phyloP scores from a whole-genome alignment of 2,888 invertebrate species.

The Aspidiotus destructor region DNA sequence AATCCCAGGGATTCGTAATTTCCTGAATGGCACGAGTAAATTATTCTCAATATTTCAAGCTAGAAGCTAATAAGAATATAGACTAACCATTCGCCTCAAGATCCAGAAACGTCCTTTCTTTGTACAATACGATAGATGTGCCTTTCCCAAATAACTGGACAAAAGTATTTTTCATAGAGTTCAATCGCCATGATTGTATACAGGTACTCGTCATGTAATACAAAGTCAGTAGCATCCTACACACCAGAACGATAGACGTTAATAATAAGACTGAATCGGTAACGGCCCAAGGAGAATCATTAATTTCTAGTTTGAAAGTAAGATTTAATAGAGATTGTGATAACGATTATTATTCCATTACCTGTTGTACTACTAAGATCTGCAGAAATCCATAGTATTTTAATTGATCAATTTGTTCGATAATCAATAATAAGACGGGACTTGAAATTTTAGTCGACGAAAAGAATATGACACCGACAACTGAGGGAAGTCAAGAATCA shows the following conservation, averaged over 20 bases:
- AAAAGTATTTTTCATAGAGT: constrained; percentile 58
- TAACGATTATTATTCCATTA: background rate
- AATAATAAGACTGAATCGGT: too few relatives aligned
- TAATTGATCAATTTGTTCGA: too few relatives aligned
- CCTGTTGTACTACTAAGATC: too few relatives aligned
- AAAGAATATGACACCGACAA: too few relatives aligned
- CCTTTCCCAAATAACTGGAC: constrained; percentile 40
- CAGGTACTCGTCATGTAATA: constrained; percentile 76
- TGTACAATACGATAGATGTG: constrained; percentile 40
- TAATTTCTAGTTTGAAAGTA: too few relatives aligned
- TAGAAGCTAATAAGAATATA: background rate
- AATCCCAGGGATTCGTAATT: constrained; percentile 7
- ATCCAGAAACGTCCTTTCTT: constrained; percentile 36
- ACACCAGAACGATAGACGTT: background rate
- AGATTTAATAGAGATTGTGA: background rate
- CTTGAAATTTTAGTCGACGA: too few relatives aligned
- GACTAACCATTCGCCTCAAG: constrained; percentile 32
- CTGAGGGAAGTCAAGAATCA: too few relatives aligned
- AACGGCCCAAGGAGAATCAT: too few relatives aligned
- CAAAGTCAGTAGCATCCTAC: constrained; percentile 61
- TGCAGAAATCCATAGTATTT: too few relatives aligned
- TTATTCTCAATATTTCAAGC: background rate
- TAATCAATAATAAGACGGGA: too few relatives aligned
- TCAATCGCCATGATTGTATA: constrained; percentile 68
- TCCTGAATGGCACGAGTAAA: background rate